Conservation (phyloP, 1,140 invertebrate species). For the Cyrtorhinus lividipennis region DNA sequence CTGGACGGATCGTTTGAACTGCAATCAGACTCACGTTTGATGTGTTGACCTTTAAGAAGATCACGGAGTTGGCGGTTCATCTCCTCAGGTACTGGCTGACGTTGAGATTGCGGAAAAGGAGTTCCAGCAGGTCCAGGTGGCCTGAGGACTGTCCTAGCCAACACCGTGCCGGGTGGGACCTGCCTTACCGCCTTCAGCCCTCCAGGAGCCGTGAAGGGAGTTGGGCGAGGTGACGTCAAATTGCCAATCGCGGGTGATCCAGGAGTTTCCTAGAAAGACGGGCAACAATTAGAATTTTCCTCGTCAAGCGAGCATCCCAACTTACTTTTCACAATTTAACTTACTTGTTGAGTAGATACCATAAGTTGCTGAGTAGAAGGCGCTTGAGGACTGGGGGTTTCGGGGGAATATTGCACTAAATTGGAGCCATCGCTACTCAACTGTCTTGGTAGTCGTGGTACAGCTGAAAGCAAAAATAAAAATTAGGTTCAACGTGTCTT, state of each 20-base stretch:
- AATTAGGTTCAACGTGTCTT: no score
- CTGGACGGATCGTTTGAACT: no score
- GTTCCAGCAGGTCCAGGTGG: conserved; percentile 27
- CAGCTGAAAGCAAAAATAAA: conserved; percentile 30
- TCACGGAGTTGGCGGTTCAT: conserved; percentile 54
- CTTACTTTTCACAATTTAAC: no score
- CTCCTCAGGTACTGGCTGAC: conserved; percentile 27
- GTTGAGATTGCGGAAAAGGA: conserved; percentile 30
- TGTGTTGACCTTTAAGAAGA: conserved; percentile 60
- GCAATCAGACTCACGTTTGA: conserved; percentile 30
- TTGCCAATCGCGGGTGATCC: not conserved
- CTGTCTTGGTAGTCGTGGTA: conserved; percentile 39
- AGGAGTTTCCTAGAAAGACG: not conserved
- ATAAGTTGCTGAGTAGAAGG: conserved; percentile 38
- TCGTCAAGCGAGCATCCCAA: no score
- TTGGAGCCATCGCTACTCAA: conserved; percentile 33
- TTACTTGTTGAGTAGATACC: conserved; percentile 37
- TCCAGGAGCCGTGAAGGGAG: conserved; percentile 3
- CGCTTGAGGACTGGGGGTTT: conserved; percentile 31
- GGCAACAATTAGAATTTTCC: no score
- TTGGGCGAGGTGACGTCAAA: conserved; percentile 4
- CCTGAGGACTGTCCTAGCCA: not conserved
- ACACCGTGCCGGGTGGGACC: not conserved
- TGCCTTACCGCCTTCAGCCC: not conserved
- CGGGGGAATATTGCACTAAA: conserved; percentile 16